Base-by-base conservation (phyloP, 92 coral and sea anemone genomes). In the Epizoanthus stellaris region DNA sequence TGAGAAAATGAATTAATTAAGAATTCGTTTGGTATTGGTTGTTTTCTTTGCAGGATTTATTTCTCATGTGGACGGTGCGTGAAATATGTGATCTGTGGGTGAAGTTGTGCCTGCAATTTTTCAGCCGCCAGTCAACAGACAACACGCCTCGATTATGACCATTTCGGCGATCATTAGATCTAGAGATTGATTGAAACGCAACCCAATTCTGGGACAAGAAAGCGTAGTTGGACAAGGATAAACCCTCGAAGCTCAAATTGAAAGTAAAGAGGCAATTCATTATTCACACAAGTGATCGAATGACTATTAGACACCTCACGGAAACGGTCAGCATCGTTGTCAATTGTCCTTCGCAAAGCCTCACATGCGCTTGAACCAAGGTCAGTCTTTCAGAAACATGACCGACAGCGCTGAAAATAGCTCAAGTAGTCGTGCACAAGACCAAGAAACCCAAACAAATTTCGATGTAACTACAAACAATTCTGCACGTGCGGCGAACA, bases 371-470 rank as follows among this genome's bases (percentile, higher is more conserved):
- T 13, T 20, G 34, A 43, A 9, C 69, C 61, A 84, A 40, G 80
- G 43, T 81, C 64, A 30, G 12, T 20, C 20, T 36, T 38, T 81
- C 10, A 34, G 36, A 54, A 82, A 58, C 86, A 94, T 94, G 95
- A 91, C 91, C 43, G 92, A 90, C 36, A 86, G 84, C 67, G 73
- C 88, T n/a, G 91, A 83, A 67, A 80, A 81, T 57, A 36, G 84
- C 61, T 81, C 93, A 15, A 88, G 74, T 20, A 85, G 77, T 71
- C 89, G 91, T 39, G 95, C 95, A 25, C 98, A 94, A 12, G 98
- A 94, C 76, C 95, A 87, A 81, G 98, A 92, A 94, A 94, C 98
- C 88, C 98, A 94, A 94, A 94, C 98, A 88, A 88, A 81, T 40
- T 92, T 94, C 76, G 98, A 94, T 61, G 70, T 90, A 60, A 94